Percentiles rank a stretch among this genome's conserved stretches.
Evolutionary conservation across 2,888 invertebrate species (phyloP).

Genomic region (Gari tellinella): DNA sequence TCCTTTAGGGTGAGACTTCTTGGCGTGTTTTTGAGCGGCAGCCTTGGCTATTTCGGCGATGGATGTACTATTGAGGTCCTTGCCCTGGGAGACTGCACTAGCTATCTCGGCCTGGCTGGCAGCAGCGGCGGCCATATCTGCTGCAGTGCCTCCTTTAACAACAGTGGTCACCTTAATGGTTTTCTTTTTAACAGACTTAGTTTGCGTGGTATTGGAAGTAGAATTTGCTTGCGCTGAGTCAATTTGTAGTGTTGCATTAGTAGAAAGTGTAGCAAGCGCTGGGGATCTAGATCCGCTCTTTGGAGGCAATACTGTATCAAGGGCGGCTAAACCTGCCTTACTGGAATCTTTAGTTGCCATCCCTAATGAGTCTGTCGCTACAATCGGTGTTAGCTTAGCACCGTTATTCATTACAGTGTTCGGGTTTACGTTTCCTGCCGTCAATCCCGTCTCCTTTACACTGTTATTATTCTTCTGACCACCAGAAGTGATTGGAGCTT

Average conservation of each 20-base stretch:
- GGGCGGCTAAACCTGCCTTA: too few relatives aligned
- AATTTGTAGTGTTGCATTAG: constrained; percentile 21
- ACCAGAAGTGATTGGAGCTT: too few relatives aligned
- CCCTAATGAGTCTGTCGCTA: too few relatives aligned
- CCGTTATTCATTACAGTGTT: too few relatives aligned
- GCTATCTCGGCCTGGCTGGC: constrained; percentile 47
- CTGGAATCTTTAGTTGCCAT: too few relatives aligned
- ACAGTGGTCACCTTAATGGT: constrained; percentile 46
- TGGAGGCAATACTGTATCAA: too few relatives aligned
- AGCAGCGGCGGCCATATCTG: constrained; percentile 39
- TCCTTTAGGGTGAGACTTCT: constrained; percentile 24
- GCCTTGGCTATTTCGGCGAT: constrained; percentile 15
- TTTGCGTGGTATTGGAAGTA: constrained; percentile 38
- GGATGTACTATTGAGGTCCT: constrained; percentile 37
- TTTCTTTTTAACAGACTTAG: constrained; percentile 51
- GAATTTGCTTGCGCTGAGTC: constrained; percentile 24
- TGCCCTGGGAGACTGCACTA: constrained; percentile 48
- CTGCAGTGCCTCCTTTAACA: constrained; percentile 37
- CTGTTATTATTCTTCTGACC: too few relatives aligned
- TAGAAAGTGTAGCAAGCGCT: too few relatives aligned
- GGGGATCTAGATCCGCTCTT: too few relatives aligned
- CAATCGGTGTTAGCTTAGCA: too few relatives aligned
- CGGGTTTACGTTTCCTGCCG: too few relatives aligned
- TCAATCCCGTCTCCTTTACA: too few relatives aligned
- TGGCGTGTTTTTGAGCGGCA: background rate